These are phyloP conservation scores for Coendou prehensilis DNA, from an alignment of 2,797 vertebrate genomes.

Conservation along the genomic window DNA sequence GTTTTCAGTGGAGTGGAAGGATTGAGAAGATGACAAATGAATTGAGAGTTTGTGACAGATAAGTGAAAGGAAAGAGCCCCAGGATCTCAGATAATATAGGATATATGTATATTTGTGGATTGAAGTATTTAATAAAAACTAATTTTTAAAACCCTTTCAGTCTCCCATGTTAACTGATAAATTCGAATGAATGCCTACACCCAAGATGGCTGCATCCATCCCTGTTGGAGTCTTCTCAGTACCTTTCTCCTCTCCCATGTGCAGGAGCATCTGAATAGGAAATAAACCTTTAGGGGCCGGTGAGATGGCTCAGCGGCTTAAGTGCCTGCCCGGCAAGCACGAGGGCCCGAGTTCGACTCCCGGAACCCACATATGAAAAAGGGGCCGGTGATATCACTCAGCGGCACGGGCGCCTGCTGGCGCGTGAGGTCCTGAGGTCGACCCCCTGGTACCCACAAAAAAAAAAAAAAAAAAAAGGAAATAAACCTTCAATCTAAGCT, in stretches of 20 bases:
- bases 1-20: not conserved
- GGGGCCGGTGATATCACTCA: too few relatives aligned
- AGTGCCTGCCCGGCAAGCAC: too few relatives aligned
- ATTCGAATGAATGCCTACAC: not conserved
- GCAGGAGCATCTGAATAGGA: not conserved
- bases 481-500: not conserved
- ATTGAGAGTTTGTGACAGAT: not conserved
- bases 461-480: too few relatives aligned
- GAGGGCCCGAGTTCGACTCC: too few relatives aligned
- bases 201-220: not conserved
- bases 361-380: too few relatives aligned
- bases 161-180: not conserved
- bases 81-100: not conserved
- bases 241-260: not conserved
- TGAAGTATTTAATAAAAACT: conserved; percentile 10
- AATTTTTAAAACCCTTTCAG: not conserved
- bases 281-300: not conserved
- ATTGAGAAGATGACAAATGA: not conserved
- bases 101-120: not conserved
- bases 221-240: not conserved
- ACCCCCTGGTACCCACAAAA: too few relatives aligned
- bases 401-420: too few relatives aligned
- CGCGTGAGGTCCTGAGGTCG: too few relatives aligned
- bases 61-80: not conserved
- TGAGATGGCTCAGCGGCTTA: too few relatives aligned